Conservation (phyloP, 2,113 vertebrate genomes). For the Cyprinodon tularosa region DNA sequence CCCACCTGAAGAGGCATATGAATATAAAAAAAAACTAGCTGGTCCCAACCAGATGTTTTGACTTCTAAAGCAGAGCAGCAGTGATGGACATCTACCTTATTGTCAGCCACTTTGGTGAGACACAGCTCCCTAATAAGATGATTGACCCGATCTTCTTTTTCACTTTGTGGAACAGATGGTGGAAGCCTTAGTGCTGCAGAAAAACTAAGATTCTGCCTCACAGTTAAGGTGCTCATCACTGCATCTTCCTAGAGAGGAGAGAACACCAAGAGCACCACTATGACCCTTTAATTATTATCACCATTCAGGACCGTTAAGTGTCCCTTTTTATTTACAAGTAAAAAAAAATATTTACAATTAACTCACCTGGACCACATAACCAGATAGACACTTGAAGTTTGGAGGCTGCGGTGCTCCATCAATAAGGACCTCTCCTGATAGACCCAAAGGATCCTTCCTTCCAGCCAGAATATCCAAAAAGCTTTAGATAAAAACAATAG, state of each 20-base stretch:
- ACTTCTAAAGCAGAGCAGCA: neutral
- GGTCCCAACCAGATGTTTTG: neutral
- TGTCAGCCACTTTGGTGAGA: slow-evolving; percentile 90
- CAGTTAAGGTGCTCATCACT: slow-evolving; percentile 93
- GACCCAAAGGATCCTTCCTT: slow-evolving; percentile 81
- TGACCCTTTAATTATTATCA: neutral
- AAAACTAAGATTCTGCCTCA: slow-evolving; percentile 93
- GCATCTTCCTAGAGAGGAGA: slow-evolving; percentile 85
- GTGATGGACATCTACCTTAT: slow-evolving; percentile 79
- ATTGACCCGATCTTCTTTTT: slow-evolving; percentile 86
- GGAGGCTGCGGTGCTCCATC: slow-evolving; percentile 88
- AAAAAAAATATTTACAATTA: neutral
- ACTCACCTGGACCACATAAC: slow-evolving; percentile 93
- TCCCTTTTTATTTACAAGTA: neutral
- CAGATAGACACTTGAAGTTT: slow-evolving; percentile 94
- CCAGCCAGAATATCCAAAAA: slow-evolving; percentile 85
- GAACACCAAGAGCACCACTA: neutral
- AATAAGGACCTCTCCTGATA: slow-evolving; percentile 81
- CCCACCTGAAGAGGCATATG: slow-evolving; percentile 79
- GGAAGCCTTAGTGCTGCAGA: slow-evolving; percentile 93
- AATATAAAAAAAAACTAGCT: neutral
- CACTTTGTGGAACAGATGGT: slow-evolving; percentile 76
- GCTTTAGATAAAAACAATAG: slow-evolving; percentile 55
- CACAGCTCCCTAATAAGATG: slow-evolving; percentile 87
- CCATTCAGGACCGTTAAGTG: neutral